Conservation (phyloP, 2,113 vertebrate species). For the Myiopsitta monachus region DNA sequence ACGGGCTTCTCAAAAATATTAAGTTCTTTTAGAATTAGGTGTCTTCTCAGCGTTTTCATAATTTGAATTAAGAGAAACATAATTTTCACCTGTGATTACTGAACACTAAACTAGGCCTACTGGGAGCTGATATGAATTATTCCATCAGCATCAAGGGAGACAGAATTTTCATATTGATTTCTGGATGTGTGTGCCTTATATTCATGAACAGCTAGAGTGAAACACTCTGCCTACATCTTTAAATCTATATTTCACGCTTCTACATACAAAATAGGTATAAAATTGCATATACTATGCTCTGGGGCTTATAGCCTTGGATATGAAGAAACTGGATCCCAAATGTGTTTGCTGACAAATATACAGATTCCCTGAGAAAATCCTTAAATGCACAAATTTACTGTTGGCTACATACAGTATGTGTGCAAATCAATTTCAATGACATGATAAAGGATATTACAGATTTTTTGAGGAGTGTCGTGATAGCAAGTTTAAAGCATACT, state of each 20-base stretch:
- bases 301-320: not conserved
- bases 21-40: not conserved
- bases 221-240: not conserved
- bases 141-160: not conserved
- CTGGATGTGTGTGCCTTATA: not conserved
- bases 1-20: not conserved
- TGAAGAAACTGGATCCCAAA: not conserved
- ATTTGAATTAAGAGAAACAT: not conserved
- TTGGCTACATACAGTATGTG: not conserved
- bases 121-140: not conserved
- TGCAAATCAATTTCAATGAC: not conserved
- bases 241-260: not conserved
- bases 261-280: not conserved
- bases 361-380: not conserved
- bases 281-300: not conserved
- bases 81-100: not conserved
- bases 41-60: not conserved
- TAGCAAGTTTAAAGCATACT: not conserved
- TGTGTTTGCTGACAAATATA: not conserved
- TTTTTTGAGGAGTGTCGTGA: not conserved
- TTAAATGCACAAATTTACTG: not conserved
- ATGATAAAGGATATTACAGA: not conserved
- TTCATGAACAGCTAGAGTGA: not conserved
- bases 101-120: not conserved
- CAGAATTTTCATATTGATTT: not conserved